Evolutionary conservation across 2,113 vertebrate genomes (phyloP).

Genomic region (Phycodurus eques): DNA sequence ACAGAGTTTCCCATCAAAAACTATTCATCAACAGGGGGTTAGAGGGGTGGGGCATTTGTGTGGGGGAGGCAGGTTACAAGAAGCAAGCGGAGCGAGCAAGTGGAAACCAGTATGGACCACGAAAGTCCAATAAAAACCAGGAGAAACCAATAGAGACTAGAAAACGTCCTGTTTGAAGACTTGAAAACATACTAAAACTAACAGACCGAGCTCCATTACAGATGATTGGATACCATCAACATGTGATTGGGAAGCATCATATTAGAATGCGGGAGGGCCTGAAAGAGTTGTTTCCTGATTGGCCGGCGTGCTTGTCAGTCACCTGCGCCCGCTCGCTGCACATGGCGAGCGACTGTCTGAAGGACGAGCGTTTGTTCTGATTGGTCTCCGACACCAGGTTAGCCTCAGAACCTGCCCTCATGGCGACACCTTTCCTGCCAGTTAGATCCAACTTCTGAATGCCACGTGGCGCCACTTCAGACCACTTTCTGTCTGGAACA

Average conservation of each 20-base stretch:
- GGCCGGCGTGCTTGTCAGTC: not conserved
- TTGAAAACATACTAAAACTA: not conserved
- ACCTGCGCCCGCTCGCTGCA: slow-evolving; percentile 76
- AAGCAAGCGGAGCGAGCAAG: too few relatives aligned
- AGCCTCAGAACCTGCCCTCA: slow-evolving; percentile 77
- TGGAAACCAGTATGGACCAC: slow-evolving; percentile 46
- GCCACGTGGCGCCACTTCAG: slow-evolving; percentile 57
- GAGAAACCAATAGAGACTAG: slow-evolving; percentile 2
- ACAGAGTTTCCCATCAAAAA: too few relatives aligned
- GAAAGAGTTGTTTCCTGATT: not conserved
- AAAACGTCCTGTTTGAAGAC: not conserved
- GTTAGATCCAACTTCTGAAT: slow-evolving; percentile 76
- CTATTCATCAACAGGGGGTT: too few relatives aligned
- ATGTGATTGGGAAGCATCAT: not conserved
- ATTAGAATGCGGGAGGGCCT: not conserved
- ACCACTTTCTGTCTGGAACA: slow-evolving; percentile 56
- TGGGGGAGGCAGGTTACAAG: too few relatives aligned
- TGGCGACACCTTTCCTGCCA: slow-evolving; percentile 45
- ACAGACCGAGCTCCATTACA: too few relatives aligned
- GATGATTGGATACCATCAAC: too few relatives aligned
- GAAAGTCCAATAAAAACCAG: not conserved
- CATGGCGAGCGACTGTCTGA: slow-evolving; percentile 73
- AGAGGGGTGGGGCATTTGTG: too few relatives aligned
- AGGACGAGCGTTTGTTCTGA: slow-evolving; percentile 71
- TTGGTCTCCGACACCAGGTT: slow-evolving; percentile 70